phyloP scores from a whole-genome alignment of 2,797 vertebrate genomes.

The Sebastes cheni region DNA sequence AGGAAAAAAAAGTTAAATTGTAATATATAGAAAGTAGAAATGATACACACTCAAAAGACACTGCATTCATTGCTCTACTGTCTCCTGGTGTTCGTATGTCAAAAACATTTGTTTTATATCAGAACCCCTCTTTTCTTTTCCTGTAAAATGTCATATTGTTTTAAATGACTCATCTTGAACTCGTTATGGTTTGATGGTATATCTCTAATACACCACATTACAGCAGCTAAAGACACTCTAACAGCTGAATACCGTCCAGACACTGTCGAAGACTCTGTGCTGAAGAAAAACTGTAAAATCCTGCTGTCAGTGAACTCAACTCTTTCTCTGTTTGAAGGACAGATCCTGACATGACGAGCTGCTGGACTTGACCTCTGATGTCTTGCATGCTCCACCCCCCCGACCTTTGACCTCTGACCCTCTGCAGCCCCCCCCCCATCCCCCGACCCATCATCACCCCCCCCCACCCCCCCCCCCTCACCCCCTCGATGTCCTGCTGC shows the following conservation, averaged over 20 bases:
- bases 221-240: not conserved
- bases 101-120: no score
- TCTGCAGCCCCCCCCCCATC: not conserved
- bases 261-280: not conserved
- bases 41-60: no score
- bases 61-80: no score
- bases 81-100: no score
- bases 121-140: not conserved
- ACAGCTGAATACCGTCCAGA: not conserved
- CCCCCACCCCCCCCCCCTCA: not conserved
- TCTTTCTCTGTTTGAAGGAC: not conserved
- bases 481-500: slow-evolving; percentile 14
- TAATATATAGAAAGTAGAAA: not conserved
- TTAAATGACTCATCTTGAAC: not conserved
- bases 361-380: slow-evolving; percentile 19
- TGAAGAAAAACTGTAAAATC: not conserved
- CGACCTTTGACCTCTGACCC: slow-evolving; percentile 30
- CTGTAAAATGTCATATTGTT: not conserved
- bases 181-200: not conserved
- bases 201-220: no score
- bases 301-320: not conserved
- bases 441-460: no score
- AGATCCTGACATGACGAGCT: not conserved
- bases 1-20: not conserved
- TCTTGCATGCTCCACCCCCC: not conserved